phyloP scores from a whole-genome alignment of 2,888 invertebrate genomes.

The Zhuqinia jingwanae region DNA sequence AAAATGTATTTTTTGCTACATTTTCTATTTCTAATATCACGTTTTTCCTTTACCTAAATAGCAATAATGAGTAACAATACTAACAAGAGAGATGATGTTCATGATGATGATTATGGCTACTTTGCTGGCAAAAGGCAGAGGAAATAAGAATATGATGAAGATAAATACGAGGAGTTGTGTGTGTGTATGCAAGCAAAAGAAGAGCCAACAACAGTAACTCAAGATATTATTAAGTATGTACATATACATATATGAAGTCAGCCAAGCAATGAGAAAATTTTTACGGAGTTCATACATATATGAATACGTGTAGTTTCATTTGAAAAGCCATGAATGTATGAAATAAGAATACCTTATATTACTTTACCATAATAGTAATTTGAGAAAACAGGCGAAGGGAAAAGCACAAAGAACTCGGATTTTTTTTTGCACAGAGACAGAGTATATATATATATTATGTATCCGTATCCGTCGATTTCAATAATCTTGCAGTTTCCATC shows the following conservation, averaged over 20 bases:
- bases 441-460: background rate
- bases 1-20: background rate
- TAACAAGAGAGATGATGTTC: background rate
- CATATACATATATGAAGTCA: background rate
- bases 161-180: background rate
- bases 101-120: slow-evolving; percentile 5
- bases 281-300: no score
- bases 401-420: slow-evolving; percentile 13
- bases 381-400: background rate
- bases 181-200: background rate
- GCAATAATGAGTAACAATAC: background rate
- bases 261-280: slow-evolving; percentile 1
- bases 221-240: no score
- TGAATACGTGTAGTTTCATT: background rate
- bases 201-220: background rate
- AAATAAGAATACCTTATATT: background rate
- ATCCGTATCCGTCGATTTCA: slow-evolving; percentile 37
- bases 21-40: background rate
- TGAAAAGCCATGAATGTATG: background rate
- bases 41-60: slow-evolving; percentile 38
- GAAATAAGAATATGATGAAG: background rate
- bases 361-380: no score
- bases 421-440: slow-evolving; percentile 15
- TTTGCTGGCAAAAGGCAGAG: background rate
- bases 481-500: slow-evolving; percentile 51